Evolutionary conservation across 1,140 invertebrate species (phyloP).

Genomic region (Drosophila pectinifera): DNA sequence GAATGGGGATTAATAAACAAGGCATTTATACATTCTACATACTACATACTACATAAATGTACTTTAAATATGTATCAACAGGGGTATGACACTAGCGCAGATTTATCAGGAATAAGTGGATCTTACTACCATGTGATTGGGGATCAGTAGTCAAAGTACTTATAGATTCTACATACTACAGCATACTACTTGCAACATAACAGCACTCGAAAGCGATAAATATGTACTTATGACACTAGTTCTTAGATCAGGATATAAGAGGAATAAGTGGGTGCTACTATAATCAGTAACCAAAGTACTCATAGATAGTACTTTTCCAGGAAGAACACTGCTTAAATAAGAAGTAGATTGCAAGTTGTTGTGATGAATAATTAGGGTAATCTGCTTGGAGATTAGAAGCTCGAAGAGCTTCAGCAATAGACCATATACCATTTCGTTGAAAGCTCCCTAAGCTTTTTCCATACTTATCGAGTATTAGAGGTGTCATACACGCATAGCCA

Average conservation of each 20-base stretch:
- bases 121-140: not conserved
- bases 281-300: too few relatives aligned
- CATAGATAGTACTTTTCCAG: not conserved
- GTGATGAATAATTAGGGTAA: conserved; percentile 1
- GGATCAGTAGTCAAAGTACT: too few relatives aligned
- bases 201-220: too few relatives aligned
- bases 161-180: too few relatives aligned
- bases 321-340: not conserved
- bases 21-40: not conserved
- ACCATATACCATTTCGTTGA: too few relatives aligned
- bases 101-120: too few relatives aligned
- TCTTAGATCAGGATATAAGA: not conserved
- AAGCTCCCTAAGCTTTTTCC: not conserved
- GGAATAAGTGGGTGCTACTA: not conserved
- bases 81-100: not conserved
- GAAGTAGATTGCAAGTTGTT: not conserved
- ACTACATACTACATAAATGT: too few relatives aligned
- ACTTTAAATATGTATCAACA: not conserved
- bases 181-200: too few relatives aligned
- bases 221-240: not conserved
- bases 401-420: too few relatives aligned
- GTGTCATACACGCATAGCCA: not conserved
- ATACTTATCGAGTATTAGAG: not conserved
- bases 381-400: not conserved
- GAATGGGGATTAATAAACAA: conserved; percentile 19